These are phyloP conservation scores for Eretmochelys imbricata DNA, from an alignment of 2,113 vertebrate species.

Conservation along the genomic window DNA sequence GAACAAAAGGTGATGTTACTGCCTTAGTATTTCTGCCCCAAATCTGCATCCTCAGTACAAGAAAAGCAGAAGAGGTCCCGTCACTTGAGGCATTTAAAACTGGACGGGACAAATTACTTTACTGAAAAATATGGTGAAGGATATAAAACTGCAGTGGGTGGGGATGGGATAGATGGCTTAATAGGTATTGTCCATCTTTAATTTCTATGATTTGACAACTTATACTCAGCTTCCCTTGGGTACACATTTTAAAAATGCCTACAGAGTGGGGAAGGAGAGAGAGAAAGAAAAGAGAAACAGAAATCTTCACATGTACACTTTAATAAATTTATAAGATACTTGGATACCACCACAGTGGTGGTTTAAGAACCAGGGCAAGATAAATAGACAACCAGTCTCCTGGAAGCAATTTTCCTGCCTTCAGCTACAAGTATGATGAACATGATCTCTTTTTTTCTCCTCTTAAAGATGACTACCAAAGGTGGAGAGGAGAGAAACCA, in stretches of 20 bases:
- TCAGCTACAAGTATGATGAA: not conserved
- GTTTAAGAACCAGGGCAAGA: not conserved
- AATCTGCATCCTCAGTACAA: not conserved
- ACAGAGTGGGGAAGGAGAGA: not conserved
- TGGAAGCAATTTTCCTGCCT: not conserved
- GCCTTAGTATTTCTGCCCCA: not conserved
- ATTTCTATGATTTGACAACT: not conserved
- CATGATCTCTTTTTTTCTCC: not conserved
- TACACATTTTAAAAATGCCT: not conserved
- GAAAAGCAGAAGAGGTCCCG: not conserved
- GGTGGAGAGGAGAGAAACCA: not conserved
- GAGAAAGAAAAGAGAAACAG: not conserved
- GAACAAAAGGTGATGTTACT: not conserved
- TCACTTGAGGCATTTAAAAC: not conserved
- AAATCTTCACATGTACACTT: not conserved
- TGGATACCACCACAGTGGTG: not conserved
- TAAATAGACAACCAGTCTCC: not conserved
- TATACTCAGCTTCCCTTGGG: not conserved
- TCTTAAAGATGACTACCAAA: not conserved
- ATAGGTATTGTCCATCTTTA: not conserved
- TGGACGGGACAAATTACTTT: not conserved
- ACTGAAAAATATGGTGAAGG: not conserved
- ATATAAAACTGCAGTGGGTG: not conserved
- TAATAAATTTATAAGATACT: not conserved
- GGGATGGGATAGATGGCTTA: not conserved